Evolutionary conservation across 2,113 vertebrate genomes (phyloP).

Genomic region (Ceuthmochares aereus): DNA sequence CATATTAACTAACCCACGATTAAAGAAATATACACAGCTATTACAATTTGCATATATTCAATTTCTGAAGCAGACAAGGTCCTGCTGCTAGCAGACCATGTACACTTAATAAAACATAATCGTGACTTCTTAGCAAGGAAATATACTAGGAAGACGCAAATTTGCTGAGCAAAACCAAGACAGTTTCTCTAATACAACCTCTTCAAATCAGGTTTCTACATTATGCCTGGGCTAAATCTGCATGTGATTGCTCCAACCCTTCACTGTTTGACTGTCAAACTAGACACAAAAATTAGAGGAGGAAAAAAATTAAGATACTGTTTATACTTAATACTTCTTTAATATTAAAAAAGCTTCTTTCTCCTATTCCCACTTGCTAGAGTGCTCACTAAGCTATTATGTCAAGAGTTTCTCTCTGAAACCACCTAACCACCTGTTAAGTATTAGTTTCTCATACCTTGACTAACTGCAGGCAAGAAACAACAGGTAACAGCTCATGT

Average conservation of each 20-base stretch:
- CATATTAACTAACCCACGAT: neutral
- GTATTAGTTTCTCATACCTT: neutral
- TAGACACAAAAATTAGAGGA: neutral
- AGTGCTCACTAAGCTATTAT: neutral
- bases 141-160: neutral
- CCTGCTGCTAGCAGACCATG: neutral
- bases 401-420: neutral
- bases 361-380: neutral
- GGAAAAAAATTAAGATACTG: neutral
- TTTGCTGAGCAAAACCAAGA: neutral
- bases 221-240: neutral
- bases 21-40: neutral
- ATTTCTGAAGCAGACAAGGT: neutral
- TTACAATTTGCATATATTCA: neutral
- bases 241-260: neutral
- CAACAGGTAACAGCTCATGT: neutral
- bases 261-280: accelerated
- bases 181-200: neutral
- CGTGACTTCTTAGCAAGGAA: neutral
- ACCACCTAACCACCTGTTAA: neutral
- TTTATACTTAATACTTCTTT: neutral
- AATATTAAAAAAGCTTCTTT: neutral
- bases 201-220: neutral
- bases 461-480: neutral
- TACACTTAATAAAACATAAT: neutral